Percentiles rank a stretch among this genome's conserved stretches.
Conservation (phyloP, 2,888 invertebrate genomes). For the Crossocerus cetratus region DNA sequence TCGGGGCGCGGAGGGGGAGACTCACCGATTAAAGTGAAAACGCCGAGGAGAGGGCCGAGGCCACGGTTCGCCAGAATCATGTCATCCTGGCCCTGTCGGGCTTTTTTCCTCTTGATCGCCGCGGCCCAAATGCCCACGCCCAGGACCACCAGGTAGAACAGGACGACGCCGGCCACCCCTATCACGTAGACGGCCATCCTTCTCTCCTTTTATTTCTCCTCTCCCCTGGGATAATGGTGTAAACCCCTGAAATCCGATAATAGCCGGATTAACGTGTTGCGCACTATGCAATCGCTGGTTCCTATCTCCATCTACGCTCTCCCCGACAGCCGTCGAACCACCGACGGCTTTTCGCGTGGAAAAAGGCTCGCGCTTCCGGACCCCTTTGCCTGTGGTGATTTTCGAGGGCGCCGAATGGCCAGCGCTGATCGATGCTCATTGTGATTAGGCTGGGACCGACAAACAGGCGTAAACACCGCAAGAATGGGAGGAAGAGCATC, state of each 20-base stretch:
- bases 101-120: constrained; percentile 73
- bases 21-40: constrained; percentile 85
- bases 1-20: no score
- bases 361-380: no score
- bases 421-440: no score
- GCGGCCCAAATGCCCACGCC: constrained; percentile 82
- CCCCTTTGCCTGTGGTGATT: no score
- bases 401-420: no score
- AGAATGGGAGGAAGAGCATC: no score
- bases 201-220: constrained; percentile 28
- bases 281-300: no score
- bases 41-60: constrained; percentile 83
- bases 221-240: constrained; percentile 27
- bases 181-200: constrained; percentile 78
- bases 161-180: constrained; percentile 82
- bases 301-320: no score
- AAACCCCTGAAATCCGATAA: constrained; percentile 42
- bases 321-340: no score
- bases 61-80: constrained; percentile 85
- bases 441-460: no score
- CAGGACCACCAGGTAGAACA: constrained; percentile 84
- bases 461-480: no score
- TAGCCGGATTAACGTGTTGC: neutral
- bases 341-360: no score
- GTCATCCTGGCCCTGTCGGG: constrained; percentile 81